Percentiles rank a stretch among this genome's conserved stretches.
phyloP scores from a whole-genome alignment of 2,113 vertebrate species.

The Corythoichthys intestinalis region DNA sequence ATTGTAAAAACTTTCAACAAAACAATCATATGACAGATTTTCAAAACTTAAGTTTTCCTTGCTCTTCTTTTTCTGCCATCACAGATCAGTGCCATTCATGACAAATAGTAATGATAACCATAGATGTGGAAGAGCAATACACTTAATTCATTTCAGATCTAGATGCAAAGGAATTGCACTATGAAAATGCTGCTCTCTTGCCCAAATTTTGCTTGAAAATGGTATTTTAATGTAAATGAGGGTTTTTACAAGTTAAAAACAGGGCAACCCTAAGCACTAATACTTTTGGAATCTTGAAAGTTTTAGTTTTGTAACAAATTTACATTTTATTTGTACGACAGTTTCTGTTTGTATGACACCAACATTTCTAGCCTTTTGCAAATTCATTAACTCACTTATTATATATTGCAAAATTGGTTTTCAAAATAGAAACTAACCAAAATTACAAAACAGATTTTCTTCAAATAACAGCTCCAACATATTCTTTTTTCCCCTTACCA shows the following conservation, averaged over 20 bases:
- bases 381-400: neutral
- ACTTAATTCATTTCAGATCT: neutral
- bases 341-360: neutral
- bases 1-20: neutral
- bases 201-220: neutral
- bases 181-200: neutral
- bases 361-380: neutral
- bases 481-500: constrained; percentile 42
- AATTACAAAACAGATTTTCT: neutral
- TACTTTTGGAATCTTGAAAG: neutral
- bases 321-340: neutral
- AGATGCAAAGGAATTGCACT: neutral
- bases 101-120: neutral
- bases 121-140: neutral
- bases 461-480: constrained; percentile 35
- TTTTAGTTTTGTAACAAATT: neutral
- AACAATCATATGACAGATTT: neutral
- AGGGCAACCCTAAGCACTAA: neutral
- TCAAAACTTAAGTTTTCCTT: neutral
- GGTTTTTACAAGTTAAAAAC: neutral
- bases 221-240: neutral
- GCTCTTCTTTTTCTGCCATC: neutral
- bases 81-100: neutral
- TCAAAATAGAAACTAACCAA: neutral
- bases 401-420: neutral